Evolutionary conservation across 2,113 vertebrate species (phyloP).

Genomic region (Oreocharis arfaki): DNA sequence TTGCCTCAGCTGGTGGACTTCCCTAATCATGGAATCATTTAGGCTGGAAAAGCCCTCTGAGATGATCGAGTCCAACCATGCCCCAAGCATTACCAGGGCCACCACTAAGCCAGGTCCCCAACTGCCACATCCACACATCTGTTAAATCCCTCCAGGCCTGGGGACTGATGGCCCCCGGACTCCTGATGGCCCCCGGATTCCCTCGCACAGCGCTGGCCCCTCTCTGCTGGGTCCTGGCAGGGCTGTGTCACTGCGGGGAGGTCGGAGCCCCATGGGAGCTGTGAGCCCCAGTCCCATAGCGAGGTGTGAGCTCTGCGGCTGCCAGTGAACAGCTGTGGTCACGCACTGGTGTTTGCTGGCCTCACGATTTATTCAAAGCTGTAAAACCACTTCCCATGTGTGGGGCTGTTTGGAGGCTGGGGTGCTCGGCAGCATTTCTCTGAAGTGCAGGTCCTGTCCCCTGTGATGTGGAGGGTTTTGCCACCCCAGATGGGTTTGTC

Average conservation of each 20-base stretch:
- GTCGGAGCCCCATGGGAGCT: rapidly evolving
- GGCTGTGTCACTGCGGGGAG: rapidly evolving
- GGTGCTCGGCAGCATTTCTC: rapidly evolving
- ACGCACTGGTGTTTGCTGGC: neutral
- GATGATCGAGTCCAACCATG: neutral
- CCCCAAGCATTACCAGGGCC: no score
- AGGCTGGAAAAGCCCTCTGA: neutral
- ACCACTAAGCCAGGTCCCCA: neutral
- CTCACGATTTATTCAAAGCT: neutral
- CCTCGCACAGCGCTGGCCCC: neutral
- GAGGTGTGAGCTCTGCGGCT: neutral
- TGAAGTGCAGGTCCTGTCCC: neutral
- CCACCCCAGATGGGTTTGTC: neutral
- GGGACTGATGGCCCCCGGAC: neutral
- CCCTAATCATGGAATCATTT: neutral
- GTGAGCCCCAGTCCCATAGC: neutral
- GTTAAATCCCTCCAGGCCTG: no score
- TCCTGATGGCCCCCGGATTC: rapidly evolving
- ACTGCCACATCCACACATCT: neutral
- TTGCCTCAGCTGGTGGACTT: neutral
- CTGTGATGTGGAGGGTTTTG: neutral
- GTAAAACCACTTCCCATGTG: neutral
- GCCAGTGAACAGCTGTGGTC: neutral
- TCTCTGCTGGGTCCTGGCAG: neutral
- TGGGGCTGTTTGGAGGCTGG: neutral